A percentile compares a stretch with the other conserved stretches of the same genome.
Evolutionary conservation across 2,797 vertebrate species (phyloP).

Genomic region (Mus minutoides): DNA sequence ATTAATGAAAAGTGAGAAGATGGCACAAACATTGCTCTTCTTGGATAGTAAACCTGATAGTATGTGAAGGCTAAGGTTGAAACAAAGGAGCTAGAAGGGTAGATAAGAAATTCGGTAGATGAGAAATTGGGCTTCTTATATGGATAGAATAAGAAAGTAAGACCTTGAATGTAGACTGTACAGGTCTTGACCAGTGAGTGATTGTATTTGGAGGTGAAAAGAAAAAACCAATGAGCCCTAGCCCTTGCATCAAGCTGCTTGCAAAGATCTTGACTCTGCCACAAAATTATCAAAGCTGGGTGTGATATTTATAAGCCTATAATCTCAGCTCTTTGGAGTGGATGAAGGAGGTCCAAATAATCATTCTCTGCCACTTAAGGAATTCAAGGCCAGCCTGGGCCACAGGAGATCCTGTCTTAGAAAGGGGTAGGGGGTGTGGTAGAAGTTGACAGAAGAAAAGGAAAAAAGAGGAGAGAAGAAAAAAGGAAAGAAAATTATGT

Average conservation of each 20-base stretch:
- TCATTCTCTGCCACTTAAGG: background rate
- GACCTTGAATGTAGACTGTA: too few relatives aligned
- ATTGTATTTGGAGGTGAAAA: background rate
- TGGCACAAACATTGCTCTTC: background rate
- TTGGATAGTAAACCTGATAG: background rate
- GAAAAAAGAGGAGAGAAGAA: background rate
- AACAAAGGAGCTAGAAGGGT: background rate
- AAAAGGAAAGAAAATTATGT: background rate
- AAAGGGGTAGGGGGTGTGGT: background rate
- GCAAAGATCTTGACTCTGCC: background rate
- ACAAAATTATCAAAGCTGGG: background rate
- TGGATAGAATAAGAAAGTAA: background rate
- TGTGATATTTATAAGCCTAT: too few relatives aligned
- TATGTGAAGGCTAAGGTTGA: background rate
- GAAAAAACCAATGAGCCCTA: background rate
- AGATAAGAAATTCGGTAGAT: accelerated
- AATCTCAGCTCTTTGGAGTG: background rate
- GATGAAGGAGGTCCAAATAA: background rate
- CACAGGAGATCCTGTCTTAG: background rate
- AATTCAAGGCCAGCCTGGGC: background rate
- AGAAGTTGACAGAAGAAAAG: background rate
- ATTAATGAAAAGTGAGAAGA: background rate
- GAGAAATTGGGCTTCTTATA: background rate
- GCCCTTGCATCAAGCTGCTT: background rate
- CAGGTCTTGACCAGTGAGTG: background rate